Percentiles rank a stretch among this genome's conserved stretches.
These are phyloP conservation scores for Drosophila rellima DNA, from an alignment of 2,888 invertebrate genomes.

Conservation along the genomic window DNA sequence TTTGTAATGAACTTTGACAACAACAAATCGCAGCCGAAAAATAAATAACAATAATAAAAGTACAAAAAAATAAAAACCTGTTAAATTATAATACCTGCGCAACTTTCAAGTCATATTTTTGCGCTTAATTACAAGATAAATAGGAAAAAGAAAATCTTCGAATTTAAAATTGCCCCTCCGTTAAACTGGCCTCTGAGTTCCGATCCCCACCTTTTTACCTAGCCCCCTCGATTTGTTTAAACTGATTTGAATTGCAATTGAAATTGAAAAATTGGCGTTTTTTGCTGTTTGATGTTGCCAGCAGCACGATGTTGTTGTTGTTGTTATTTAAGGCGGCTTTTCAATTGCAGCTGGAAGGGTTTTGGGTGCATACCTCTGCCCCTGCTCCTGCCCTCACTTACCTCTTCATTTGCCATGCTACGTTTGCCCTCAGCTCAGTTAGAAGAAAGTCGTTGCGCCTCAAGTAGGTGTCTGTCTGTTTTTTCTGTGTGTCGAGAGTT, in stretches of 20 bases:
- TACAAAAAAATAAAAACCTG: conserved; percentile 3
- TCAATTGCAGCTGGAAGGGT: neutral
- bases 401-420: conserved; percentile 65
- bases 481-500: conserved; percentile 12
- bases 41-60: neutral
- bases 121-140: conserved; percentile 38
- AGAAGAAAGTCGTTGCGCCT: conserved; percentile 60
- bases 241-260: conserved; percentile 30
- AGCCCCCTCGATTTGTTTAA: neutral
- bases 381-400: neutral
- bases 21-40: conserved; percentile 15
- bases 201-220: too few relatives aligned
- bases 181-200: neutral
- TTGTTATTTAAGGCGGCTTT: neutral
- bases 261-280: conserved; percentile 41
- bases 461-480: conserved; percentile 41
- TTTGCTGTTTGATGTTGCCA: conserved; percentile 47
- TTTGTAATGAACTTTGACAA: conserved; percentile 83
- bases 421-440: conserved; percentile 73
- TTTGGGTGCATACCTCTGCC: neutral
- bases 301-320: neutral
- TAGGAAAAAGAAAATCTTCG: neutral
- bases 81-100: conserved; percentile 50
- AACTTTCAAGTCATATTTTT: conserved; percentile 43
- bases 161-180: conserved; percentile 7